phyloP scores from a whole-genome alignment of 2,113 vertebrate genomes.

The Dicerorhinus sumatrensis region DNA sequence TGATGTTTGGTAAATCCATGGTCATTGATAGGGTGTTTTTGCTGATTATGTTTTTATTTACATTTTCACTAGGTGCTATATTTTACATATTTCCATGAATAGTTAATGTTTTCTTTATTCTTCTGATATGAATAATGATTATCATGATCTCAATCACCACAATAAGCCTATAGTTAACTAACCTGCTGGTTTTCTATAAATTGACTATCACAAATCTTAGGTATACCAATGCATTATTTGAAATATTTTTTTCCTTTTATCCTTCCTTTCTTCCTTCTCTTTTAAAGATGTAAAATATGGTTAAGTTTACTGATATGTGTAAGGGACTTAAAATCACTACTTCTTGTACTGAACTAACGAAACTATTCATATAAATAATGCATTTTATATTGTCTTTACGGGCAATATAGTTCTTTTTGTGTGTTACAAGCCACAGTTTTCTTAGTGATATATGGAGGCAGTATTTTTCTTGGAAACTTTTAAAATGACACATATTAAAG shows the following conservation, averaged over 20 bases:
- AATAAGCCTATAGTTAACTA: neutral
- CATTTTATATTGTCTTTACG: neutral
- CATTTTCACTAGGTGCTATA: neutral
- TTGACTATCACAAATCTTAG: neutral
- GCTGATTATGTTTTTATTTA: neutral
- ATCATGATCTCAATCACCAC: neutral
- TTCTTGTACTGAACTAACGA: neutral
- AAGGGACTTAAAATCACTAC: neutral
- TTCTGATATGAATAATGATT: neutral
- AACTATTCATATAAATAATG: neutral
- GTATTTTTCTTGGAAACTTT: constrained; percentile 13
- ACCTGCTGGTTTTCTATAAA: neutral
- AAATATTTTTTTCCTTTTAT: neutral
- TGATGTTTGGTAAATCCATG: neutral
- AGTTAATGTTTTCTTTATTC: neutral
- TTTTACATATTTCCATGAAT: neutral
- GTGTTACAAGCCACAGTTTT: neutral
- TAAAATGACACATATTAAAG: neutral
- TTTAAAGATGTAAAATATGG: neutral
- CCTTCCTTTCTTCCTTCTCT: neutral
- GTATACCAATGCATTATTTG: neutral
- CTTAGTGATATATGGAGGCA: neutral
- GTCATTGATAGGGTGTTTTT: neutral
- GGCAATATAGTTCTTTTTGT: neutral
- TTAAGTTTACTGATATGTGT: neutral